Evolutionary conservation across 2,888 invertebrate species (phyloP).

Genomic region (Zaprionus obscuricornis): DNA sequence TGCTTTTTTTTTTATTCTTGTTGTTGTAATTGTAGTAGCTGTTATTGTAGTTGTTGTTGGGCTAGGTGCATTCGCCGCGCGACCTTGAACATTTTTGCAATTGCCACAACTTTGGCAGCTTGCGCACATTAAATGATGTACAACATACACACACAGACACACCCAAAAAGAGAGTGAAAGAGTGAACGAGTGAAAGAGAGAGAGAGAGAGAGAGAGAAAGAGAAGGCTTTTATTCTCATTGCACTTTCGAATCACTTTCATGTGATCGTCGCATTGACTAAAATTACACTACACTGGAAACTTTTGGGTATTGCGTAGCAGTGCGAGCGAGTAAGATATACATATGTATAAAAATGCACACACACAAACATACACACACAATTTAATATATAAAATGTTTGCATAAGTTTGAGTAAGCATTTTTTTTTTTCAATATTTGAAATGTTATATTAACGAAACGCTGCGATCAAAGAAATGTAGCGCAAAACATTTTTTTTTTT

Average conservation of each 20-base stretch:
- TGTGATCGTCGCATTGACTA: conserved; percentile 41
- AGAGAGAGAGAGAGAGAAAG: not conserved
- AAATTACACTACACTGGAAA: conserved; percentile 26
- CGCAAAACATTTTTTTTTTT: too few species aligned
- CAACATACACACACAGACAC: not conserved
- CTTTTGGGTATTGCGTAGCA: not conserved
- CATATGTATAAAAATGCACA: too few species aligned
- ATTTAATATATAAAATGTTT: too few species aligned
- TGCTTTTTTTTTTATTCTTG: conserved; percentile 9
- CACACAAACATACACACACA: too few species aligned
- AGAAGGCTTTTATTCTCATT: not conserved
- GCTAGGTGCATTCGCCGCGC: conserved; percentile 67
- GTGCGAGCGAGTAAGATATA: too few species aligned
- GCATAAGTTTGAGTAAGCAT: too few species aligned
- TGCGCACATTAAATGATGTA: conserved; percentile 58
- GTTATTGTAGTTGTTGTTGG: conserved; percentile 33
- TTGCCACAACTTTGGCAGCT: conserved; percentile 58
- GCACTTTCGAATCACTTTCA: conserved; percentile 21
- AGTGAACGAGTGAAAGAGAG: not conserved
- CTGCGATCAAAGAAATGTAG: too few species aligned
- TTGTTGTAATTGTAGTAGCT: conserved; percentile 8
- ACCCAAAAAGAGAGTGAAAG: not conserved
- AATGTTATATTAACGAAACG: too few species aligned
- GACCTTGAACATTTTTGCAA: conserved; percentile 69
- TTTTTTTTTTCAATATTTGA: too few species aligned